Evolutionary conservation across 2,113 vertebrate species (phyloP).

Genomic region (Plotosus lineatus): DNA sequence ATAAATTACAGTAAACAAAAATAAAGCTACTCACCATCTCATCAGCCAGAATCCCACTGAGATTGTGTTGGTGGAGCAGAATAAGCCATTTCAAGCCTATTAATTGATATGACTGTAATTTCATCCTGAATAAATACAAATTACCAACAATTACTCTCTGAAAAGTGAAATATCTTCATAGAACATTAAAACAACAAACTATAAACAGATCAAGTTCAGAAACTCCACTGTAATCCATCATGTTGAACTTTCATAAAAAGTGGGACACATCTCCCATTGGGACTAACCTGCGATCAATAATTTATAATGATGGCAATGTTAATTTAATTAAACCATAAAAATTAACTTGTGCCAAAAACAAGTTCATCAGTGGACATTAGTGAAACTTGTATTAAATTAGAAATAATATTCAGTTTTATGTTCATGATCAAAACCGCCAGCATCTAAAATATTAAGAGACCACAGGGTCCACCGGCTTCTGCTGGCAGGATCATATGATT

Average conservation of each 20-base stretch:
- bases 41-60: constrained; percentile 95
- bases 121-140: constrained; percentile 69
- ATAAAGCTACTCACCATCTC: constrained; percentile 87
- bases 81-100: constrained; percentile 95
- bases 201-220: no score
- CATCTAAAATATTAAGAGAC: no score
- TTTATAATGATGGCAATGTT: background rate
- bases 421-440: no score
- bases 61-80: constrained; percentile 85
- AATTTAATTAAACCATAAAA: background rate
- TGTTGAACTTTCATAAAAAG: no score
- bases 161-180: background rate
- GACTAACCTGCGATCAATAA: background rate
- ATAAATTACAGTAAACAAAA: background rate
- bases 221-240: background rate
- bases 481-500: no score
- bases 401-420: no score
- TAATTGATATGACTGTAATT: constrained; percentile 92
- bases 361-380: no score
- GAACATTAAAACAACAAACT: background rate
- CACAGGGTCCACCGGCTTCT: no score
- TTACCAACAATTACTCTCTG: background rate
- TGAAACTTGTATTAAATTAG: no score
- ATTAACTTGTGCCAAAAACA: no score
- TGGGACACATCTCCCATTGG: background rate